Evolutionary conservation across 2,888 invertebrate genomes (phyloP), one percentile per base, ranked within the genome.

Genomic region (Bruchidius siliquastri): DNA sequence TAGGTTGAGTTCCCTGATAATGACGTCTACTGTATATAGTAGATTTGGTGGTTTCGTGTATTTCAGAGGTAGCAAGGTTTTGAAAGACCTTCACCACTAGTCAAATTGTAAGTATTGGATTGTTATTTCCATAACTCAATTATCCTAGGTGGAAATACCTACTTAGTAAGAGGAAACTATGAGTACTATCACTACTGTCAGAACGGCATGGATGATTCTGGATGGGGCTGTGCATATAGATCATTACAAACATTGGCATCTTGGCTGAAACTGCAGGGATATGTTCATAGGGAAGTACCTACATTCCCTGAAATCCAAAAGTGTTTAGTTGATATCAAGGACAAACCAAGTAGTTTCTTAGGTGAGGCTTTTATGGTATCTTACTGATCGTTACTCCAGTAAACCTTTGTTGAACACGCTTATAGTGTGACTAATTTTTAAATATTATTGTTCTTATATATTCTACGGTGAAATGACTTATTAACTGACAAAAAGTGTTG

Each of bases 151-250:
- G 90, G 90, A 69, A 88, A 88, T 79, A 83, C 89, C 74, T 88
- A 87, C 68, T 76, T 93, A 32, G 92, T 99, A 1, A 89, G 92
- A 77, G 99, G 99, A 0, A 90, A 91, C 77, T 99, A 99, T 84
- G 89, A 92, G 21, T 99, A 99, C 87, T 94, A 97, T 85, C 99
- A 99, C 86, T 99, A 99, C 86, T 94, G 96, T 92, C 98, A 98
- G 86, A 94, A 98, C 83, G 90, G 91, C 79, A 92, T 96, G 84
- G 94, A 98, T 86, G 99, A 99, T 83, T 93, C 94, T 85, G 97
- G 97, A n/a, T 99, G 99, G 99, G 99, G 99, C 3, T 99, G 99
- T 88, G 99, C 99, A 0, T 99, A 99, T 85, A 91, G 99, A 76
- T 98, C 98, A 0, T 89, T 99, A 82, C 99, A 99, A 88, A 98